Conservation (phyloP, 2,797 vertebrate genomes). For the Enteromius radiatus region DNA sequence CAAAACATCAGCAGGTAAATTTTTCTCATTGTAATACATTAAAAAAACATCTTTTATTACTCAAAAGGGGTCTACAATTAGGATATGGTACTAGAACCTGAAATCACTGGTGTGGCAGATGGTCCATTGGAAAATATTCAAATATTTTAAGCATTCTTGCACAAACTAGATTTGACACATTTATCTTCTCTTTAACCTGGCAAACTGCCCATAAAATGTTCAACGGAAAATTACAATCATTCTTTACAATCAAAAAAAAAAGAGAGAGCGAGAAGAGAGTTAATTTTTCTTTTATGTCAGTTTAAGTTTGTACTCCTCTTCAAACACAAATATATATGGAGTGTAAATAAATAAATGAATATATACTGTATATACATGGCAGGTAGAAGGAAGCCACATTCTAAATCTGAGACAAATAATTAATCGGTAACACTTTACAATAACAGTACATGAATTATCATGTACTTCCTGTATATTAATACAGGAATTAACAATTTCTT, state of each 20-base stretch:
- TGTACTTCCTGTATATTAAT: no score
- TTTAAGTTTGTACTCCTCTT: background rate
- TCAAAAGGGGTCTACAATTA: background rate
- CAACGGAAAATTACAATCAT: background rate
- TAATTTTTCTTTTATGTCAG: background rate
- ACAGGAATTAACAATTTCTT: no score
- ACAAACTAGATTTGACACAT: background rate
- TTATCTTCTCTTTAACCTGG: background rate
- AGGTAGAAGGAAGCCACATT: background rate
- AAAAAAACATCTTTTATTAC: background rate
- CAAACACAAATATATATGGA: background rate
- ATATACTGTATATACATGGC: background rate
- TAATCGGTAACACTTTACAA: no score
- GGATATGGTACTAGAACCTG: background rate
- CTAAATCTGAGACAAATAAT: conserved; percentile 12
- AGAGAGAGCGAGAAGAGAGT: background rate
- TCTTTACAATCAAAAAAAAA: background rate
- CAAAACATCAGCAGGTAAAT: background rate
- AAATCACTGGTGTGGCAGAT: background rate
- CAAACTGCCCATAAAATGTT: background rate
- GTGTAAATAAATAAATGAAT: background rate
- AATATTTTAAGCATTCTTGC: conserved; percentile 6
- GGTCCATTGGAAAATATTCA: background rate
- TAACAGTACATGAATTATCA: no score
- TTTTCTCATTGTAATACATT: conserved; percentile 4